These are phyloP conservation scores for Drosophila seguyi DNA, from an alignment of 1,140 invertebrate species.

Conservation along the genomic window DNA sequence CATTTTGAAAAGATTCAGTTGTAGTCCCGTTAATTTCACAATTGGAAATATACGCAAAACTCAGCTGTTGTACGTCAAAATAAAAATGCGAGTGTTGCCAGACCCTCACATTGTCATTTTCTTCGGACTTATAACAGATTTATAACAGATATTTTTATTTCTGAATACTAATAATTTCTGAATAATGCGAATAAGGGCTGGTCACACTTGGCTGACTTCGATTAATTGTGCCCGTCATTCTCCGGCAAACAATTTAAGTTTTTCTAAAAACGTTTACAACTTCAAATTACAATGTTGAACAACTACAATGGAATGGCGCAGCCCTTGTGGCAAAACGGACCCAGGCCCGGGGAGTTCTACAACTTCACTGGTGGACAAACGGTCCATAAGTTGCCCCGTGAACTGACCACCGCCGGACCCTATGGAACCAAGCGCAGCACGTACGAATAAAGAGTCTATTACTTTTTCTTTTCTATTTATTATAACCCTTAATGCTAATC, in stretches of 20 bases:
- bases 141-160: too few relatives aligned
- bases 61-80: slow-evolving; percentile 13
- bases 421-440: slow-evolving; percentile 87
- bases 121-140: too few relatives aligned
- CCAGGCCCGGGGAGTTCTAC: slow-evolving; percentile 89
- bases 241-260: slow-evolving; percentile 34
- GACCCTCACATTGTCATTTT: neutral
- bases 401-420: slow-evolving; percentile 70
- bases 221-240: slow-evolving; percentile 77
- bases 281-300: slow-evolving; percentile 62
- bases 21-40: slow-evolving; percentile 52
- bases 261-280: neutral
- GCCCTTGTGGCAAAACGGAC: slow-evolving; percentile 90
- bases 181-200: neutral
- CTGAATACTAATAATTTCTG: too few relatives aligned
- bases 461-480: too few relatives aligned
- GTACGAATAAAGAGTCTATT: slow-evolving; percentile 86
- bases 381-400: slow-evolving; percentile 66
- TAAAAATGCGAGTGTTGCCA: neutral
- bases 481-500: slow-evolving; percentile 28
- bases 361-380: slow-evolving; percentile 87
- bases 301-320: slow-evolving; percentile 46
- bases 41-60: slow-evolving; percentile 16
- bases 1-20: slow-evolving; percentile 86
- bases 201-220: slow-evolving; percentile 20